These are phyloP conservation scores for Lasiurus cinereus DNA, from an alignment of 2,113 vertebrate genomes.

Conservation along the genomic window DNA sequence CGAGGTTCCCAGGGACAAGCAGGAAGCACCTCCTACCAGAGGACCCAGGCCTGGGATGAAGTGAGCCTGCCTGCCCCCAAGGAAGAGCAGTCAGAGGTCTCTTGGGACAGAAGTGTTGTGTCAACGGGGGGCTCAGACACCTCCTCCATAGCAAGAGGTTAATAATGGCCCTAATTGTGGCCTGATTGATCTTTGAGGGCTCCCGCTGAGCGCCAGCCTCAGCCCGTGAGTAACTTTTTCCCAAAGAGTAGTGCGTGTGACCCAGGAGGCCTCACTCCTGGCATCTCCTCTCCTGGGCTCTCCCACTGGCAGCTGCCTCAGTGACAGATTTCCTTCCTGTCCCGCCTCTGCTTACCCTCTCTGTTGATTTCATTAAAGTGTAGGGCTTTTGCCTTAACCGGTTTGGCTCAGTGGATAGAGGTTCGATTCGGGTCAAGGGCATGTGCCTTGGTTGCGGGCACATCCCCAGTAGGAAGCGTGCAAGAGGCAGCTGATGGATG, in stretches of 20 bases:
- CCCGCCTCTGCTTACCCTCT: not conserved
- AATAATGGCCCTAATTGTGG: conserved; percentile 63
- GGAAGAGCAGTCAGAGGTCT: not conserved
- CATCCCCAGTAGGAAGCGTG: too few species aligned
- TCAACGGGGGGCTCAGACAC: conserved; percentile 63
- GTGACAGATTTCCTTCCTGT: not conserved
- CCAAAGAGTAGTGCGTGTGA: not conserved
- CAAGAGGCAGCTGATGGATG: too few species aligned
- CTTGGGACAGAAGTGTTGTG: conserved; percentile 12
- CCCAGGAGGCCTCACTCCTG: not conserved
- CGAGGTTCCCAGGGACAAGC: not conserved
- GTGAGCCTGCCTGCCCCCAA: not conserved
- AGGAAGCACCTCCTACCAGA: not conserved
- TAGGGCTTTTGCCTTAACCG: not conserved
- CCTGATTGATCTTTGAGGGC: conserved; percentile 18
- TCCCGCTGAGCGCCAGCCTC: not conserved
- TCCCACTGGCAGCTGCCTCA: not conserved
- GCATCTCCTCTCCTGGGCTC: not conserved
- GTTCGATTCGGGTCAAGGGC: too few species aligned
- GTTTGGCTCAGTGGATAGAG: too few species aligned
- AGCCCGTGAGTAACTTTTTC: not conserved
- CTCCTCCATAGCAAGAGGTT: not conserved
- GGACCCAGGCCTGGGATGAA: rapidly evolving
- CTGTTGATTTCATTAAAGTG: not conserved
- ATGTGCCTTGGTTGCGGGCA: too few species aligned